Conservation (phyloP, 2,888 invertebrate genomes). For the Rhodophaea formosa region DNA sequence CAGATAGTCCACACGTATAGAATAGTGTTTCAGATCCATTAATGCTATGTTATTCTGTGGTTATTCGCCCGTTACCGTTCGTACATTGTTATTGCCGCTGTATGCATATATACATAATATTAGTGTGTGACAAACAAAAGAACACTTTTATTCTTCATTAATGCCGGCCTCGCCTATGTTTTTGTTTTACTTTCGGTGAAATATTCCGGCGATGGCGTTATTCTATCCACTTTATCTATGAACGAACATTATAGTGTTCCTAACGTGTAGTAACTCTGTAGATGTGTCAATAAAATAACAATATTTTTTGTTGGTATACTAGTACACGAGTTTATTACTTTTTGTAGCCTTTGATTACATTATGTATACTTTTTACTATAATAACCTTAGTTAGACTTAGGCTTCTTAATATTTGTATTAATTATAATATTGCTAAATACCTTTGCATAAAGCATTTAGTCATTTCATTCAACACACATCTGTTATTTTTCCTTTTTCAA, state of each 20-base stretch:
- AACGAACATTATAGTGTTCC: neutral
- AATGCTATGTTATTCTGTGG: constrained; percentile 5
- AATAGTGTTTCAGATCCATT: constrained; percentile 8
- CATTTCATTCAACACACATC: too few relatives aligned
- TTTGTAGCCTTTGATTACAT: too few relatives aligned
- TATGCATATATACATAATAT: constrained; percentile 11
- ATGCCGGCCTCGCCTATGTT: neutral
- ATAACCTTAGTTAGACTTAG: too few relatives aligned
- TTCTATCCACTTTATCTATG: neutral
- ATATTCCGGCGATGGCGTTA: neutral
- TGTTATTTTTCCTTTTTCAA: too few relatives aligned
- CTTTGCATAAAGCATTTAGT: too few relatives aligned
- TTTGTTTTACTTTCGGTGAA: neutral
- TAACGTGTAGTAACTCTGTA: too few relatives aligned
- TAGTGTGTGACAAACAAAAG: constrained; percentile 5
- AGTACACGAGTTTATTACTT: too few relatives aligned
- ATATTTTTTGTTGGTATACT: too few relatives aligned
- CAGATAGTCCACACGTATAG: constrained; percentile 1
- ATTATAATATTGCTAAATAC: too few relatives aligned
- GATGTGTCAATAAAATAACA: too few relatives aligned
- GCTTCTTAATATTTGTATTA: too few relatives aligned
- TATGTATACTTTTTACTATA: too few relatives aligned
- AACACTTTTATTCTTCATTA: constrained; percentile 4
- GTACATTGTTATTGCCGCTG: constrained; percentile 4
- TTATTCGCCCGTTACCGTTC: constrained; percentile 1